A percentile compares a stretch with the other conserved stretches of the same genome.
phyloP scores from a whole-genome alignment of 2,113 vertebrate genomes.

The Datnioides undecimradiatus region DNA sequence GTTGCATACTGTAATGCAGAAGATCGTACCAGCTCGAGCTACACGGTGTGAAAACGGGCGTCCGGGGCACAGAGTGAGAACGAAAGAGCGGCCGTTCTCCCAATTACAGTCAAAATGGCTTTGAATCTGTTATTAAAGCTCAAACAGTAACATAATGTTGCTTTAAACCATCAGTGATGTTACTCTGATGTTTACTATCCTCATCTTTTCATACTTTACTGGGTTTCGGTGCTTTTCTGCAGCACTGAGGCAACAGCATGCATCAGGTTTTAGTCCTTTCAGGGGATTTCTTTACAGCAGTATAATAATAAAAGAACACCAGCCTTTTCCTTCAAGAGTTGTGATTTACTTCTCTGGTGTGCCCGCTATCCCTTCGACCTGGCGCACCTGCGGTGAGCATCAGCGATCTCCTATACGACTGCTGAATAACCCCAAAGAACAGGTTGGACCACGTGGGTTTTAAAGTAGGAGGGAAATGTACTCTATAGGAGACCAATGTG shows the following conservation, averaged over 20 bases:
- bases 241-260: background rate
- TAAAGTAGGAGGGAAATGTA: background rate
- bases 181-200: background rate
- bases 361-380: background rate
- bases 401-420: background rate
- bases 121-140: no score
- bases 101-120: no score
- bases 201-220: background rate
- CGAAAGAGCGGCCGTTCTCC: no score
- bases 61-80: no score
- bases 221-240: background rate
- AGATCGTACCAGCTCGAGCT: no score
- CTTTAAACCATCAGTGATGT: background rate
- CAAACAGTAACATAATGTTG: no score
- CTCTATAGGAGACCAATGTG: background rate
- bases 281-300: background rate
- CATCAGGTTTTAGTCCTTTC: background rate
- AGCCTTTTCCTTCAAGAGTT: no score
- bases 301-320: background rate
- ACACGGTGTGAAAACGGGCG: no score
- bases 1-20: no score
- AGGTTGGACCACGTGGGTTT: background rate
- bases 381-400: background rate
- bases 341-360: background rate
- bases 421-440: background rate